phyloP scores from a whole-genome alignment of 2,888 invertebrate genomes.

The Drosophila antonietae region DNA sequence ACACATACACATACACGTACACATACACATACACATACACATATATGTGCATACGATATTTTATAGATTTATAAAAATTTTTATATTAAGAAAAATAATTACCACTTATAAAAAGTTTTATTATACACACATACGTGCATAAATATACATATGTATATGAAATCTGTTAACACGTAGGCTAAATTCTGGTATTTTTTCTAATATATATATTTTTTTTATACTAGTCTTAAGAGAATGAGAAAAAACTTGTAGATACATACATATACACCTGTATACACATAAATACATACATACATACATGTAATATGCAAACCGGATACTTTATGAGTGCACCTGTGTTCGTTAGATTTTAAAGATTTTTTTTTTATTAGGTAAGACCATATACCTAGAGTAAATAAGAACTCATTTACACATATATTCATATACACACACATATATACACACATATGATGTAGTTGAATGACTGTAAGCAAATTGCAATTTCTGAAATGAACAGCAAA shows the following conservation, averaged over 20 bases:
- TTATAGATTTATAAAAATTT: conserved; percentile 3
- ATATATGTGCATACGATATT: conserved; percentile 8
- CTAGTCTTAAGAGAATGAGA: conserved; percentile 37
- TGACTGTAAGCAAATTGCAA: conserved; percentile 35
- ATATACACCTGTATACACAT: neutral
- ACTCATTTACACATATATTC: conserved; percentile 12
- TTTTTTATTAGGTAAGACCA: conserved; percentile 39
- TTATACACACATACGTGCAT: conserved; percentile 15
- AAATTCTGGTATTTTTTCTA: conserved; percentile 29
- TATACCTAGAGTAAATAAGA: conserved; percentile 32
- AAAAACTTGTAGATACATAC: conserved; percentile 46
- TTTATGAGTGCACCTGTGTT: conserved; percentile 81
- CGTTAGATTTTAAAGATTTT: conserved; percentile 64
- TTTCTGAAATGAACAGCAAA: conserved; percentile 34
- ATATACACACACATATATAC: neutral
- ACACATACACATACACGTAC: neutral
- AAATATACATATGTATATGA: neutral
- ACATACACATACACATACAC: neutral
- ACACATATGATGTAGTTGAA: conserved; percentile 35
- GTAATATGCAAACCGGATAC: conserved; percentile 74
- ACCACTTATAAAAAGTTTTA: conserved; percentile 15
- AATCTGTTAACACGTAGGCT: conserved; percentile 51
- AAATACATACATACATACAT: conserved; percentile 25
- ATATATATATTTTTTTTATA: conserved; percentile 25
- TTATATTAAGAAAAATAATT: conserved; percentile 7